Base-by-base conservation (phyloP, 2,797 vertebrate species). In the Falco cherrug region DNA sequence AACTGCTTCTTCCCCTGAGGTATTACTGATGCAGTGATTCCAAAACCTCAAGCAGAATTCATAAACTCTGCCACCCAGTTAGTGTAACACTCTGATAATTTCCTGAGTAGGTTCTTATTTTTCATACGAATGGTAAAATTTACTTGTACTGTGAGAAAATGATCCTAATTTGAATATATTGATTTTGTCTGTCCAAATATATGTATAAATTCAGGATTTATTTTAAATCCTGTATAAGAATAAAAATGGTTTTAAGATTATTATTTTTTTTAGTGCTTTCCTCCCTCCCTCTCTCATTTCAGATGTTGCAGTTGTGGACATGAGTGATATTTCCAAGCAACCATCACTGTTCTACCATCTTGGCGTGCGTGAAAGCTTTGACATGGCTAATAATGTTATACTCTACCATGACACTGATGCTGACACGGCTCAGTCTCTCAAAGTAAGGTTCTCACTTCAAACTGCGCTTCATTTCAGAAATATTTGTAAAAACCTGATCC, bases 281-380 rank as follows among this genome's bases (percentile, higher is more conserved):
- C 37, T 35, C 26, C n/a, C 43, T 56, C 13, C 28, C 11, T 43
- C 24, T 93, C 57, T 97, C 88, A 37, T 97, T 94, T 48, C 97
- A 99, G 99, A 99, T 98, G 99, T 99, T 57, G 99, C 99, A 0
- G 98, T 99, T 45, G 99, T 99, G 96, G 99, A 99, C 95, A 99
- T 99, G 99, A 99, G 99, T 37, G 99, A 99, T 68, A 98, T 99
- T 93, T 99, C 98, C 96, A 98, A 98, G 70, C 99, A 99, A 17
- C 99, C 99, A 16, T 99, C 99, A 7, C 97, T 99, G 82, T 99
- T 99, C 96, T 99, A 99, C 95, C 99, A 99, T 89, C 98, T 99
- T 68, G 99, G 99, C 0, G 99, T 99, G 73, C 98, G 99, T 79
- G 99, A 99, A 97, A 99, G 99, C 96, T 99, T 99, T 83, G 98